These are phyloP conservation scores for Eubucco bourcierii DNA, from an alignment of 2,113 vertebrate genomes.

Conservation along the genomic window DNA sequence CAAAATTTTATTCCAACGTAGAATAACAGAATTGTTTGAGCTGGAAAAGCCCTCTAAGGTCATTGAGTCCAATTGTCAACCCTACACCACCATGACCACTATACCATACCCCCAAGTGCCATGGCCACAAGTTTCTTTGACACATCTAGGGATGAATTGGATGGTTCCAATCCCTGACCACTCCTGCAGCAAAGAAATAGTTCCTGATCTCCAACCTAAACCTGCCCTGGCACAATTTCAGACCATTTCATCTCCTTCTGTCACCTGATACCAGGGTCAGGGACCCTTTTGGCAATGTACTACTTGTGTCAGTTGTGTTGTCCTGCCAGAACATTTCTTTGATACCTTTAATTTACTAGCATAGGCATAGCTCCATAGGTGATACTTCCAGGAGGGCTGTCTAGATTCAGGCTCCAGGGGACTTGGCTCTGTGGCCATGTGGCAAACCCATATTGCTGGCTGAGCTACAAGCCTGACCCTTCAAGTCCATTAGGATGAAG, in stretches of 20 bases:
- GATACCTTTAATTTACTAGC: not conserved
- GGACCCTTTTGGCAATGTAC: not conserved
- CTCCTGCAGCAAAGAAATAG: too few relatives aligned
- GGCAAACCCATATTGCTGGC: too few relatives aligned
- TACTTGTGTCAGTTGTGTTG: not conserved
- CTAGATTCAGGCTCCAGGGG: not conserved
- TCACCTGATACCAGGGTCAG: not conserved
- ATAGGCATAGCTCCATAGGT: accelerated
- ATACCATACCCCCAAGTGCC: too few relatives aligned
- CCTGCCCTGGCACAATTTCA: too few relatives aligned
- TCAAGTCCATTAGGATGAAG: not conserved
- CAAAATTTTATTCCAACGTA: not conserved
- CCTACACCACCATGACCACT: too few relatives aligned
- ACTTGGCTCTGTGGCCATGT: not conserved
- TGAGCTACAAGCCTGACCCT: not conserved
- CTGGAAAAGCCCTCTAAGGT: too few relatives aligned
- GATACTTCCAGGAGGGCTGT: not conserved
- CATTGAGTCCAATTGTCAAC: too few relatives aligned
- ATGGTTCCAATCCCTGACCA: not conserved
- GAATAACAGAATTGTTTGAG: too few relatives aligned
- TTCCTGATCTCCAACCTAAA: too few relatives aligned
- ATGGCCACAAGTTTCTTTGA: too few relatives aligned
- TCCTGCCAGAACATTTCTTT: not conserved
- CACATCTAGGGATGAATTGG: not conserved
- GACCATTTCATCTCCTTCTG: too few relatives aligned